Conservation (phyloP, 2,888 invertebrate genomes). For the Drosophila paramelanica region DNA sequence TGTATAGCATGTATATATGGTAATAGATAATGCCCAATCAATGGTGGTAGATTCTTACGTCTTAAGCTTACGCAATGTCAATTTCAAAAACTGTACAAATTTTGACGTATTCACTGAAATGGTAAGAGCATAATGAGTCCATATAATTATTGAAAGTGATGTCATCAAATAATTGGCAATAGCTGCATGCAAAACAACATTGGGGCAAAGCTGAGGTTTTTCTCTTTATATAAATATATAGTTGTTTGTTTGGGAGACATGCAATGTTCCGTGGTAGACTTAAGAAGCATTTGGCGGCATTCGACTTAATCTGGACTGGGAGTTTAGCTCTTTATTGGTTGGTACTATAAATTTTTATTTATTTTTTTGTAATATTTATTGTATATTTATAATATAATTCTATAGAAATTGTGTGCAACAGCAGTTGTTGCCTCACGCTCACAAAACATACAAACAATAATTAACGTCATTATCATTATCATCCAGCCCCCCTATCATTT, state of each 20-base stretch:
- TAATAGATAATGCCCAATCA: conserved; percentile 54
- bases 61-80: conserved; percentile 58
- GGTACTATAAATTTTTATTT: conserved; percentile 44
- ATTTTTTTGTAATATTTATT: conserved; percentile 32
- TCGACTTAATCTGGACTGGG: conserved; percentile 27
- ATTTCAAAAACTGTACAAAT: conserved; percentile 72
- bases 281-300: conserved; percentile 21
- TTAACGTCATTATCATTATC: conserved; percentile 19
- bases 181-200: conserved; percentile 57
- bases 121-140: conserved; percentile 70
- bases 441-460: conserved; percentile 30
- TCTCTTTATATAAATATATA: not conserved
- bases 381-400: conserved; percentile 43
- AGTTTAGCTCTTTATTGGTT: conserved; percentile 59
- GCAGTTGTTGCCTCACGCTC: conserved; percentile 28
- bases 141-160: conserved; percentile 44
- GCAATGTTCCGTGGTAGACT: conserved; percentile 19
- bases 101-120: conserved; percentile 70
- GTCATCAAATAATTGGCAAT: conserved; percentile 6
- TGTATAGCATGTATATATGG: conserved; percentile 21
- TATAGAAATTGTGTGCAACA: conserved; percentile 49
- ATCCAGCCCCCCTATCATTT: conserved; percentile 38
- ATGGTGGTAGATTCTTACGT: conserved; percentile 61
- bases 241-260: conserved; percentile 25
- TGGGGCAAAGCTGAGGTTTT: conserved; percentile 12